These are phyloP conservation scores for Rhyacophila evoluta DNA, from an alignment of 2,888 invertebrate genomes.

Conservation along the genomic window DNA sequence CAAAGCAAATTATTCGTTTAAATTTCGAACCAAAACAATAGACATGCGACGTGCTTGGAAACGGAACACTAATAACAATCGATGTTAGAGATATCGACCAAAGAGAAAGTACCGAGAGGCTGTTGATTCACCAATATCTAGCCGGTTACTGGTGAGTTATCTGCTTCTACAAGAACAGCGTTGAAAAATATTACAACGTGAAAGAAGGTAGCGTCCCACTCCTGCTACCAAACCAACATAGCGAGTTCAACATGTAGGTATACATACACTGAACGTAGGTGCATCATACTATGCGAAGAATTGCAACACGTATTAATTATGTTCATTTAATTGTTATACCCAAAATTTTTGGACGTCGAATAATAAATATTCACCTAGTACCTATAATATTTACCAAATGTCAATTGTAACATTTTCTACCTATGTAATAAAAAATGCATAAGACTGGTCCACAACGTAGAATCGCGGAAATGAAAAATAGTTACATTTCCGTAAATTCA, in stretches of 20 bases:
- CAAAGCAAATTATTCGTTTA: background rate
- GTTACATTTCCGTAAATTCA: no score
- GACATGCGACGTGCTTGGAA: background rate
- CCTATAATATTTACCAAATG: no score
- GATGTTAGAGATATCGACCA: background rate
- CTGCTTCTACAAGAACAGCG: background rate
- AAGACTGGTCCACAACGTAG: no score
- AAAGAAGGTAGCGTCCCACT: background rate
- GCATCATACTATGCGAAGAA: no score
- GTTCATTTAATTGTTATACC: no score
- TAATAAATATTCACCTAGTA: no score
- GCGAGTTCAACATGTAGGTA: background rate
- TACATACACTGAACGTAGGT: no score
- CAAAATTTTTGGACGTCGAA: no score
- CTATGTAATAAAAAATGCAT: no score
- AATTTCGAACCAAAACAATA: slow-evolving; percentile 11
- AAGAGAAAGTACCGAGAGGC: background rate
- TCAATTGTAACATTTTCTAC: no score
- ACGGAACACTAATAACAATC: background rate
- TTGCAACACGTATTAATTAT: no score
- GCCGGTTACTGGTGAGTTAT: slow-evolving; percentile 13
- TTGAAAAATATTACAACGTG: background rate
- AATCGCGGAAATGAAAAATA: no score
- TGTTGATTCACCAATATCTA: background rate
- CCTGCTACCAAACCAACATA: background rate